Evolutionary conservation across 2,797 vertebrate species (phyloP), one percentile per base, ranked within the genome.

Genomic region (Myripristis jacobus): DNA sequence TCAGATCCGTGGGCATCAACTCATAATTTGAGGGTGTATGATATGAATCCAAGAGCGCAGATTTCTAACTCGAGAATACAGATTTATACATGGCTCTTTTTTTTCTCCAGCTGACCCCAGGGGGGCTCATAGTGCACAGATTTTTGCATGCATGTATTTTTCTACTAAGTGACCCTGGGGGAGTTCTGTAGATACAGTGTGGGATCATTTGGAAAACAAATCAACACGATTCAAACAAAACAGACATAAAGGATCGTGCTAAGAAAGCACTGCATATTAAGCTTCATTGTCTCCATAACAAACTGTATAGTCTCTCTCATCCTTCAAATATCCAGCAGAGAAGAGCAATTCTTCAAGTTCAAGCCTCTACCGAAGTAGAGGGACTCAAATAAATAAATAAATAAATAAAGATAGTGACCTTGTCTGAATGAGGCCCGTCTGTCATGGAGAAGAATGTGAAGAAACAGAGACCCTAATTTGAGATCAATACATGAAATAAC

Each of bases 401-500:
- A 22, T n/a, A n/a, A n/a, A n/a, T n/a, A n/a, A n/a, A n/a, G 38
- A 51, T 69, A 48, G 22, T 59, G 83, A 88, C 85, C 88, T 88
- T 85, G 81, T 71, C 66, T 62, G 58, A 41, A 56, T 46, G 58
- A 24, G 12, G 72, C 54, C 57, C 44, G 61, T 89, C 67, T 31
- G 70, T 86, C 73, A 80, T 64, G 29, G 31, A 47, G 51, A 78
- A 44, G 43, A 68, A 85, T 58, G 70, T 25, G 27, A 65, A 62
- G 29, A 75, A 70, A 74, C 57, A 9, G 3, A 67, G 80, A 75
- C 67, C 29, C 66, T 87, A 78, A 91, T 88, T 89, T 73, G 74
- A 87, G 87, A 90, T 91, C 80, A 66, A 89, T 85, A 86, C 50
- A 41, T 77, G 48, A 84, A 85, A 86, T 75, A 79, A 80, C 66